Conservation (phyloP, 2,797 vertebrate species). For the Periophthalmus magnuspinnatus region DNA sequence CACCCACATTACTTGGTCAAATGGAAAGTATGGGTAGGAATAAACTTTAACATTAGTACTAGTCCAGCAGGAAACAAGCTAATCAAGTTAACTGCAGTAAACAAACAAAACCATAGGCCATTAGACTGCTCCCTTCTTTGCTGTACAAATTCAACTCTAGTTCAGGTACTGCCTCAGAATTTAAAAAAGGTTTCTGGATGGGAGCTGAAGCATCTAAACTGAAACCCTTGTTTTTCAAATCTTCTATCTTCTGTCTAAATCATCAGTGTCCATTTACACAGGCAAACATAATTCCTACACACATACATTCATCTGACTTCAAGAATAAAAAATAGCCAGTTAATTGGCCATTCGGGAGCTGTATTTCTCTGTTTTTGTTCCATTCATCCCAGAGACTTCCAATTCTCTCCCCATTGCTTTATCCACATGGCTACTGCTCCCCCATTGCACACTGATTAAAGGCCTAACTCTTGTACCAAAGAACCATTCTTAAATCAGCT, state of each 20-base stretch:
- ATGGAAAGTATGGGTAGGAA: neutral
- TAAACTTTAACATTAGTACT: neutral
- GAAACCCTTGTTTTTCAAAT: neutral
- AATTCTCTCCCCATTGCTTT: neutral
- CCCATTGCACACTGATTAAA: constrained; percentile 18
- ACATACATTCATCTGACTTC: constrained; percentile 43
- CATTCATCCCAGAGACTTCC: neutral
- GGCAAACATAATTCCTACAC: constrained; percentile 14
- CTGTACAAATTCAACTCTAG: neutral
- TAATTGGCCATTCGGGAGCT: constrained; percentile 48
- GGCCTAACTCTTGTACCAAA: constrained; percentile 6
- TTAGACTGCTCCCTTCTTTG: neutral
- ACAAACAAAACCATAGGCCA: neutral
- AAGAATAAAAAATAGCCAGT: constrained; percentile 34
- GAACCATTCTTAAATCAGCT: constrained; percentile 12
- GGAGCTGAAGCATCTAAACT: neutral
- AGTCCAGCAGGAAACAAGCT: neutral
- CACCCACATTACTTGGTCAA: neutral
- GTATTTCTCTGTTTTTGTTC: neutral
- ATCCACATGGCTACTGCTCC: neutral
- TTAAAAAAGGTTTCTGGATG: neutral
- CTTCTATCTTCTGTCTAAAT: neutral
- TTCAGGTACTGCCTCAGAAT: neutral
- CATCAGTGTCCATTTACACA: neutral
- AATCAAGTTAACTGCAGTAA: neutral